Base-by-base conservation (phyloP, 2,113 vertebrate genomes). In the Mormyrus iriodes region DNA sequence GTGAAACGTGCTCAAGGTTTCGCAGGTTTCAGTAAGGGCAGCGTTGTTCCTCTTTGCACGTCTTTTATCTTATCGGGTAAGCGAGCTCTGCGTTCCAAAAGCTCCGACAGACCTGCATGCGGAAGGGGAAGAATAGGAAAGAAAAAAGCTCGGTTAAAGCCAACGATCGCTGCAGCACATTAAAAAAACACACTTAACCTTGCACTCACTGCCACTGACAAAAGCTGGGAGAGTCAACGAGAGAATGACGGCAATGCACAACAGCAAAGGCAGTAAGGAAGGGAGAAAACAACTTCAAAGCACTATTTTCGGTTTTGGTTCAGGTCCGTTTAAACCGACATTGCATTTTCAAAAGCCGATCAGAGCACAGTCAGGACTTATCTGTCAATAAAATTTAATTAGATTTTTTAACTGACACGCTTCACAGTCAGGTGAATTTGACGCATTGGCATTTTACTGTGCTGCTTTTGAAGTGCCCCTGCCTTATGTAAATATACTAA, bases 51-150 rank as follows among this genome's bases (percentile, higher is more conserved):
- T 90, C 89, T 24, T 87, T 92, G 88, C 83, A 91, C 35, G 31
- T 86, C 90, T 90, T 92, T 94, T 94, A 91, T 93, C 93, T 93
- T 94, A 94, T 94, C 94, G 69, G 91, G 2, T 73, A 86, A 89
- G 35, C 51, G 88, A 91, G 92, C 92, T 89, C 91, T 90, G 90
- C 90, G 83, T 93, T 93, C 94, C 94, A 93, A 94, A 94, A 93
- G 93, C 92, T 92, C 92, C 89, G 91, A 88, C 88, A 90, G 88
- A 93, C 91, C 93, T 39, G 39, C 42, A 1, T 24, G n/a, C 2
- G 44, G 35, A 19, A n/a, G 46, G 46, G 19, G 44, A 48, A 48
- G 79, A 83, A 42, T 17, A 42, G 42, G 0, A 84, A 48, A 9
- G 39, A 24, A 83, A 24, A 48, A 24, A 84, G 13, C 7, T 31